Base-by-base conservation (phyloP, 2,888 invertebrate genomes). In the Allygus modestus region DNA sequence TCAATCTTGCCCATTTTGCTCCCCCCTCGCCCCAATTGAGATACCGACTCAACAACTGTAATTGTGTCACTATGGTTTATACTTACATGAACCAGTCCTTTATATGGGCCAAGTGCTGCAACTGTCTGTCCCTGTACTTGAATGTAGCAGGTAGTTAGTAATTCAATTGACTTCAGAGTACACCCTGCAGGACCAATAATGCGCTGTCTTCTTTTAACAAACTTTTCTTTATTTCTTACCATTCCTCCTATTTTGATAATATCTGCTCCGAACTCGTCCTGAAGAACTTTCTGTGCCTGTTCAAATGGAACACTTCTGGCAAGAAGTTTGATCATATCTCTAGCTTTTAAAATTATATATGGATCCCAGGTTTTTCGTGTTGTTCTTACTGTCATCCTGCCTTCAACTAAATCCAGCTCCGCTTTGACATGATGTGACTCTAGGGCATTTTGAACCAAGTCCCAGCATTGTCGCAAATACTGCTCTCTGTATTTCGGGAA, bases 321-420 rank as follows among this genome's bases (percentile, higher is more conserved):
- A 88, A 99, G 91, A 0, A 99, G 91, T 90, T 98, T 99, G 88
- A 99, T 96, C 92, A 99, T 93, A 90, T 99, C 99, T 86, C 99
- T 93, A 0, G 98, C 98, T 92, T 99, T 99, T 37, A 99, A 93
- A 69, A 99, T 97, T 82, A 98, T 96, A 88, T 96, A 99, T 0
- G 99, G 99, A 92, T 99, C 99, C 98, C 98, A 99, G 0, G 99
- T 99, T 92, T 99, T 98, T 82, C 96, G 92, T 0, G 98, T 98
- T 0, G 99, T 99, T 90, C 93, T 93, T 0, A 99, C 99, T 0
- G 95, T 94, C 96, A 99, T 96, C 88, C 97, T 98, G 61, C 99
- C 94, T 92, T 99, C 98, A 5, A 98, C 93, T 0, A 98, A 92
- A 91, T 99, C 99, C 86, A 99, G 91, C 89, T 98, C 98, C 0